Base-by-base conservation (phyloP, 2,888 invertebrate species). In the Thumatha senex region DNA sequence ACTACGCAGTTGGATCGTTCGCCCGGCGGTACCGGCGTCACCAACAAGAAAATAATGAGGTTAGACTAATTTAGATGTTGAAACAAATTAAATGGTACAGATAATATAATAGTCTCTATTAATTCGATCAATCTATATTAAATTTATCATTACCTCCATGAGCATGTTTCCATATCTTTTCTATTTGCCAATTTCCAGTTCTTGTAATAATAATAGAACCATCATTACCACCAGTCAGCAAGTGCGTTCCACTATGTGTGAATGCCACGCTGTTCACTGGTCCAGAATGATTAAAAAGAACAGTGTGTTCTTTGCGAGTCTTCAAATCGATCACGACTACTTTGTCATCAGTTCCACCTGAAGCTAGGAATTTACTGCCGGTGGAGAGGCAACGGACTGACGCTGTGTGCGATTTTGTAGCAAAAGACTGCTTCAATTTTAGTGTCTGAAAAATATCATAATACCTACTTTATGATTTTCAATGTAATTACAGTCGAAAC, bases 271-370 rank as follows among this genome's bases (percentile, higher is more conserved):
- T 90, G 64, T 96, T 98, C 8, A 99, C 92, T 0, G 97, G 96
- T 76, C 97, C 96, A 75, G 94, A 93, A 74, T 98, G 98, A 60
- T 96, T 95, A 74, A 95, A 94, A 38, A 98, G 88, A 62, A 95
- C 94, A 35, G 96, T 97, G 54, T 95, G 93, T 78, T 98, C 97
- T 70, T 94, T 94, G 33, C 97, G 93, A 0, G 92, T 93, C 60
- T 94, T 93, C 90, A 99, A 93, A 76, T 98, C 96, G 63, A 97
- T 97, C 3, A 99, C 89, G 46, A 96, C 94, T 47, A 98, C 95
- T 56, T 95, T 94, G 85, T 98, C 98, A 84, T 99, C 98, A 1
- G 96, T 94, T 44, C 97, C 96, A 8, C 98, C 98, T 0, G 97
- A 96, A 0, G 97, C 98, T 43, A 98, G 80, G 79, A 95, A 95